A percentile compares a stretch with the other conserved stretches of the same genome.
Evolutionary conservation across 1,140 invertebrate genomes (phyloP).

Genomic region (Drosophila neocordata): DNA sequence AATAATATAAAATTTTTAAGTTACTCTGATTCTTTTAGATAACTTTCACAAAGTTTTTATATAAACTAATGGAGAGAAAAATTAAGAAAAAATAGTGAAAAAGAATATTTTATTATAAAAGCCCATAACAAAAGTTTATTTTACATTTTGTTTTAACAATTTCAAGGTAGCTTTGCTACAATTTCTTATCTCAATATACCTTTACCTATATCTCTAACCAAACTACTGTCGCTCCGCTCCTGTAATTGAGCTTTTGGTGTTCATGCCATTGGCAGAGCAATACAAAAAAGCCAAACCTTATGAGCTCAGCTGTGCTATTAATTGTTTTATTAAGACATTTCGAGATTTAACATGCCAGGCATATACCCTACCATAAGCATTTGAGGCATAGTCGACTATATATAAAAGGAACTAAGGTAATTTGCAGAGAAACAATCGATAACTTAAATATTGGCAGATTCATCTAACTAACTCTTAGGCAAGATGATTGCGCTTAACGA

Average conservation of each 20-base stretch:
- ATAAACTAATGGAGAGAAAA: no score
- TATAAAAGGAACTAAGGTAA: not conserved
- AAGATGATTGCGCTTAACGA: not conserved
- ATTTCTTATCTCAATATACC: no score
- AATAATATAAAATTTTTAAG: no score
- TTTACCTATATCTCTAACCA: no score
- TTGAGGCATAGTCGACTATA: slow-evolving; percentile 18
- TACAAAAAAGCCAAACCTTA: slow-evolving; percentile 62
- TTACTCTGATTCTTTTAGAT: no score
- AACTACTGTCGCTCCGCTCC: slow-evolving; percentile 44
- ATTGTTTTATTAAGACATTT: slow-evolving; percentile 81
- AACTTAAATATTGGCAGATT: not conserved
- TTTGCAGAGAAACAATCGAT: not conserved
- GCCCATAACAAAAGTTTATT: no score
- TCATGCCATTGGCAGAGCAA: slow-evolving; percentile 50
- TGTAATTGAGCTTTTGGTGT: slow-evolving; percentile 38
- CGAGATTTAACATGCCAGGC: slow-evolving; percentile 72
- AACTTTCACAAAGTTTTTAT: no score
- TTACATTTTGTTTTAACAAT: not conserved
- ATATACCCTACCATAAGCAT: slow-evolving; percentile 45
- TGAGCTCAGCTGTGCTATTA: slow-evolving; percentile 79
- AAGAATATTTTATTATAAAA: no score
- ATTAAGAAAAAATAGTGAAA: no score
- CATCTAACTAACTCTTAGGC: not conserved
- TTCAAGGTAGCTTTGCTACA: no score